A percentile compares a stretch with the other conserved stretches of the same genome.
These are phyloP conservation scores for Pissodes strobi DNA, from an alignment of 1,140 invertebrate species.

Conservation along the genomic window DNA sequence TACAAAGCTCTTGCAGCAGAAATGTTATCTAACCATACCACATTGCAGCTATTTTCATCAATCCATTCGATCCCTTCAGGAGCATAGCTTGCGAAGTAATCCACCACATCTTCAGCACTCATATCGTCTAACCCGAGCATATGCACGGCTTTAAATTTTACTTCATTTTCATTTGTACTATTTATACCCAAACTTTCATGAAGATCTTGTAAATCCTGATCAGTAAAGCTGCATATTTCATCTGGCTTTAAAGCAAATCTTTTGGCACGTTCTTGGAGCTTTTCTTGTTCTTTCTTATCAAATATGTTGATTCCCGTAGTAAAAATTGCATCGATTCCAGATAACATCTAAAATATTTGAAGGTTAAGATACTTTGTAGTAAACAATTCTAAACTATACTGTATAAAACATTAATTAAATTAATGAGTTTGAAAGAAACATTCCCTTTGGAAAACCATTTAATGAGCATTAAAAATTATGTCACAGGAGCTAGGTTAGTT, in stretches of 20 bases:
- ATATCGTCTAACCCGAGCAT: constrained; percentile 75
- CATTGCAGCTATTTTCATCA: constrained; percentile 79
- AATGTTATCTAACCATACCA: constrained; percentile 74
- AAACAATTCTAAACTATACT: too few species aligned
- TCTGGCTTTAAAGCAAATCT: constrained; percentile 68
- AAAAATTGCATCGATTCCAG: constrained; percentile 60
- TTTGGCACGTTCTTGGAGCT: constrained; percentile 70
- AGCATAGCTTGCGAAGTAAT: constrained; percentile 75
- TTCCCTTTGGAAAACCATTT: neutral
- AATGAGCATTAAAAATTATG: too few species aligned
- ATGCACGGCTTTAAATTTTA: constrained; percentile 74
- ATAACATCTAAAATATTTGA: constrained; percentile 50
- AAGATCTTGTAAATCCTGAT: constrained; percentile 65
- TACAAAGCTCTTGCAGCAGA: constrained; percentile 73
- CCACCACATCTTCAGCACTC: constrained; percentile 76
- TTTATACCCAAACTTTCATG: constrained; percentile 69
- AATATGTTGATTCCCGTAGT: constrained; percentile 64
- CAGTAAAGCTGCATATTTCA: constrained; percentile 59
- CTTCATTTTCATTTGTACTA: constrained; percentile 64
- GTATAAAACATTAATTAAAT: constrained; percentile 7
- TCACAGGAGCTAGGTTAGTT: too few species aligned
- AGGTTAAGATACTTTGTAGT: constrained; percentile 10
- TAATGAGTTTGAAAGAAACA: neutral
- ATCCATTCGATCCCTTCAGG: constrained; percentile 80
- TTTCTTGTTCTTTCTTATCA: constrained; percentile 66